Percentiles rank a stretch among this genome's conserved stretches.
These are phyloP conservation scores for Pan paniscus DNA, from an alignment of 2,113 vertebrate species.

Conservation along the genomic window DNA sequence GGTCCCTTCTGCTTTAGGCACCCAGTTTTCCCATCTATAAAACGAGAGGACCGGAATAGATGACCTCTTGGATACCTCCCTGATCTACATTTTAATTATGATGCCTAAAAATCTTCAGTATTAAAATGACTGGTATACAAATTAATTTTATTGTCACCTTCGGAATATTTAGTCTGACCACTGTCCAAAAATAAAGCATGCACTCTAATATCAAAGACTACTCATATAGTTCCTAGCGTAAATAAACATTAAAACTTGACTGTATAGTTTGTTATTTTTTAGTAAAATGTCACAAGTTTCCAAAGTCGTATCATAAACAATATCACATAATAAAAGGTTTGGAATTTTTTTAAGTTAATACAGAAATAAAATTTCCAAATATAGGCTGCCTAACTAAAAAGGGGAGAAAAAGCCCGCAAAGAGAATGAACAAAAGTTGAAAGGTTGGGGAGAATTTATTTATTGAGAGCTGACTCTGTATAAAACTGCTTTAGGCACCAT, in stretches of 20 bases:
- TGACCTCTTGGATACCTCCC: not conserved
- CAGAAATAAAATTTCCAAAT: slow-evolving; percentile 2
- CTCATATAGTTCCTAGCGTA: not conserved
- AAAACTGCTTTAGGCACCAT: not conserved
- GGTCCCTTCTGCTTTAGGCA: not conserved
- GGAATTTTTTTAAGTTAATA: not conserved
- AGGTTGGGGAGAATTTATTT: not conserved
- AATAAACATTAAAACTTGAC: slow-evolving; percentile 24
- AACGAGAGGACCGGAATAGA: not conserved
- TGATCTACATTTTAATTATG: not conserved
- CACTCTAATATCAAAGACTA: slow-evolving; percentile 7
- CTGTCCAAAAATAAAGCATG: slow-evolving; percentile 18
- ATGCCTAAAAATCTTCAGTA: not conserved
- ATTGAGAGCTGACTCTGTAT: not conserved
- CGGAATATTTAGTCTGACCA: slow-evolving; percentile 14
- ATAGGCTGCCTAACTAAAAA: not conserved
- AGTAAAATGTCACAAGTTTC: slow-evolving; percentile 30
- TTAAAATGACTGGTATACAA: not conserved
- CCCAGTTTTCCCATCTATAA: not conserved
- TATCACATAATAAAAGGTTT: slow-evolving; percentile 10
- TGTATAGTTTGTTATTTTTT: not conserved
- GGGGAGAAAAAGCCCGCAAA: not conserved
- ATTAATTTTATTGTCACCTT: not conserved
- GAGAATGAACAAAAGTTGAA: not conserved
- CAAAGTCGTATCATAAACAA: not conserved